These are phyloP conservation scores for Eriosoma lanigerum DNA, from an alignment of 1,140 invertebrate genomes.

Conservation along the genomic window DNA sequence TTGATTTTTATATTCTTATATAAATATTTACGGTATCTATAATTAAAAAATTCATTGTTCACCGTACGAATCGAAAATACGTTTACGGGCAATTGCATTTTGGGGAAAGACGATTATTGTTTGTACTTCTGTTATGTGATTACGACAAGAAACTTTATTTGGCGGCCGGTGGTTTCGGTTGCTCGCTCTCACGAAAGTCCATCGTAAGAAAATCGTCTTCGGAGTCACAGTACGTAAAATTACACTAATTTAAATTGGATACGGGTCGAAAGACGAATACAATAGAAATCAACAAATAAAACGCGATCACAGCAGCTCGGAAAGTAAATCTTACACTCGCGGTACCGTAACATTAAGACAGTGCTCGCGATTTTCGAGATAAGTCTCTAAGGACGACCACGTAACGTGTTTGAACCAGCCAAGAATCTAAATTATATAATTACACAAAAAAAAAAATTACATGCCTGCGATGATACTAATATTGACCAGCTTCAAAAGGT, in stretches of 20 bases:
- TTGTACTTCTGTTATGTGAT: background rate
- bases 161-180: background rate
- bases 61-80: background rate
- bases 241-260: constrained; percentile 23
- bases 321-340: background rate
- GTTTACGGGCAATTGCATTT: constrained; percentile 12
- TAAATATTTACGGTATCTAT: no score
- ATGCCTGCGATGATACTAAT: no score
- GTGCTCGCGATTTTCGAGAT: no score
- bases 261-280: background rate
- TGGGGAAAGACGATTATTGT: background rate
- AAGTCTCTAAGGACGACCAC: background rate
- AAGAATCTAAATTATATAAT: no score
- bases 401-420: no score
- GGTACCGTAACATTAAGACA: background rate
- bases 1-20: no score
- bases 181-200: background rate
- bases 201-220: constrained; percentile 7
- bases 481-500: no score
- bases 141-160: background rate
- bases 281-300: background rate
- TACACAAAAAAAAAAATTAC: no score
- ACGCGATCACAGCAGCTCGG: no score
- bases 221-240: constrained; percentile 25
- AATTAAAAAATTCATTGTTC: background rate